Evolutionary conservation across 2,888 invertebrate species (phyloP).

Genomic region (Pseudococcus jackbeardsleyi): DNA sequence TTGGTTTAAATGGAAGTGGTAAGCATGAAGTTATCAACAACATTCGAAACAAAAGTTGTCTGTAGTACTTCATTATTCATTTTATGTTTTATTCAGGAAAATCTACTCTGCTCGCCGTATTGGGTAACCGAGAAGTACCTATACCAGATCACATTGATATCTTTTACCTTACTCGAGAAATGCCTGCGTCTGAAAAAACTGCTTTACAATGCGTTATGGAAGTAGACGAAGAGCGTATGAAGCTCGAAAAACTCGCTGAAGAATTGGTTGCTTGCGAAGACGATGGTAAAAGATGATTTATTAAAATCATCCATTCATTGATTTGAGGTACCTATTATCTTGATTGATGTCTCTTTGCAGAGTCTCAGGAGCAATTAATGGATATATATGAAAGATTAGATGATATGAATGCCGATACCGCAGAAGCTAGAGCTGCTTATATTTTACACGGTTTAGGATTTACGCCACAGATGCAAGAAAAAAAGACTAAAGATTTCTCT

Average conservation of each 20-base stretch:
- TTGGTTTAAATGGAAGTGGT: constrained; percentile 98
- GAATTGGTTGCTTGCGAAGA: constrained; percentile 86
- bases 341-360: constrained; percentile 70
- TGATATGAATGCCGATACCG: constrained; percentile 95
- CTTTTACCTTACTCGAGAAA: constrained; percentile 96
- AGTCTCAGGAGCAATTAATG: constrained; percentile 94
- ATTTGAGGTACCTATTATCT: background rate
- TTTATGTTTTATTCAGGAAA: constrained; percentile 76
- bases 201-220: constrained; percentile 98
- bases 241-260: constrained; percentile 93
- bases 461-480: constrained; percentile 83
- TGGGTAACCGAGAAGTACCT: constrained; percentile 94
- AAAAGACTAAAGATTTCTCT: constrained; percentile 84
- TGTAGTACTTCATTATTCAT: no score
- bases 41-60: background rate
- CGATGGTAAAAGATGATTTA: constrained; percentile 76
- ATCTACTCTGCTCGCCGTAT: constrained; percentile 90
- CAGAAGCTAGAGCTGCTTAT: constrained; percentile 93
- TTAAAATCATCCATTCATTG: background rate
- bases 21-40: constrained; percentile 68
- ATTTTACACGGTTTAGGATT: constrained; percentile 98
- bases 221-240: constrained; percentile 93
- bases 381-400: constrained; percentile 98
- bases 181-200: constrained; percentile 97
- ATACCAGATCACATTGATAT: constrained; percentile 98